A percentile compares a stretch with the other conserved stretches of the same genome.
Conservation (phyloP, 2,113 vertebrate genomes). For the Sprattus sprattus region DNA sequence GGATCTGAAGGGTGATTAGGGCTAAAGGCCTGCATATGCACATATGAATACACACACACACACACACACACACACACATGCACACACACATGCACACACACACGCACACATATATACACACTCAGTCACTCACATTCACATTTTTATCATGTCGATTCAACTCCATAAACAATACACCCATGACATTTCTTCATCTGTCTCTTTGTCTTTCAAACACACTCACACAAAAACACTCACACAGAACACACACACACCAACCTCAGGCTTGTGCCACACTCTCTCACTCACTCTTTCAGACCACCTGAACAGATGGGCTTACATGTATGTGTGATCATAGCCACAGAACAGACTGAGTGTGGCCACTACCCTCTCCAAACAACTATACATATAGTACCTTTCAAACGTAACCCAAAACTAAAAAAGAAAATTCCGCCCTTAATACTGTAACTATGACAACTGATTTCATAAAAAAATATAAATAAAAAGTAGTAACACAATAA, state of each 20-base stretch:
- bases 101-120: not conserved
- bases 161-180: not conserved
- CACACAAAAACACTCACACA: not conserved
- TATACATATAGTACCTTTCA: not conserved
- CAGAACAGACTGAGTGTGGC: not conserved
- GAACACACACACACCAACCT: not conserved
- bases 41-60: constrained; percentile 39
- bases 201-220: too few relatives aligned
- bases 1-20: constrained; percentile 29
- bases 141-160: not conserved
- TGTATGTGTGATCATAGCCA: too few relatives aligned
- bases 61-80: not conserved
- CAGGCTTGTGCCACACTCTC: too few relatives aligned
- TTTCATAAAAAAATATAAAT: not conserved
- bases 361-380: not conserved
- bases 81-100: constrained; percentile 5
- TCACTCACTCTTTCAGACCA: not conserved
- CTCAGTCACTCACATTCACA: not conserved
- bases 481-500: not conserved
- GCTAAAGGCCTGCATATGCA: constrained; percentile 34
- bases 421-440: not conserved
- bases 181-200: too few relatives aligned
- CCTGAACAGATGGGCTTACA: not conserved
- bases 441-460: constrained; percentile 6
- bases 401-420: not conserved